Evolutionary conservation across 2,888 invertebrate genomes (phyloP).

Genomic region (Ditula angustiorana): DNA sequence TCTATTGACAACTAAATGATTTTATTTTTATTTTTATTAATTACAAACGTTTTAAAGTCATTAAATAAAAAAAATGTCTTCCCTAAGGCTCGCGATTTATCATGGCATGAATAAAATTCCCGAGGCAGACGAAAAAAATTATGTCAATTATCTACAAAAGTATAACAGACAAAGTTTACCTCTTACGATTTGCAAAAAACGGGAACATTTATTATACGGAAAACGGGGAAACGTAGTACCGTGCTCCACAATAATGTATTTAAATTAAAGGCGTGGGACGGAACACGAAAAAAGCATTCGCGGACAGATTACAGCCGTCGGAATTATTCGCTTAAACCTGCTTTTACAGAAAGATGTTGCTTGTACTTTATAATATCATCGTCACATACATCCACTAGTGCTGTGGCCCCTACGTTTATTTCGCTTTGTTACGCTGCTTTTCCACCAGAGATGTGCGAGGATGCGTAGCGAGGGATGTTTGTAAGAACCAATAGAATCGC

Average conservation of each 20-base stretch:
- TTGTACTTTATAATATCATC: not conserved
- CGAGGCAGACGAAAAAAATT: constrained; percentile 20
- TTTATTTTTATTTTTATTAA: too few relatives aligned
- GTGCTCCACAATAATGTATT: constrained; percentile 36
- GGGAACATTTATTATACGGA: constrained; percentile 16
- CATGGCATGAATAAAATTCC: not conserved
- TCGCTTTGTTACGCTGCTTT: too few relatives aligned
- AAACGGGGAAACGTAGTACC: constrained; percentile 18
- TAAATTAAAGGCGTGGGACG: constrained; percentile 22
- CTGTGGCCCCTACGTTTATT: too few relatives aligned
- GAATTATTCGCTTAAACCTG: constrained; percentile 19
- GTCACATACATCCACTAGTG: not conserved
- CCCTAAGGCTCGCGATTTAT: not conserved
- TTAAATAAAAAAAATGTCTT: not conserved
- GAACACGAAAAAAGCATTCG: constrained; percentile 33
- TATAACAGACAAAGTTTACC: constrained; percentile 14
- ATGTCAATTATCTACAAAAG: constrained; percentile 23
- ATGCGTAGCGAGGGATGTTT: too few relatives aligned
- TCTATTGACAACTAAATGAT: too few relatives aligned
- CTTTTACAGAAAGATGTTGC: constrained; percentile 14
- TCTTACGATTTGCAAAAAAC: constrained; percentile 25
- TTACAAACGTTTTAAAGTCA: not conserved
- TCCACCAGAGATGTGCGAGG: too few relatives aligned
- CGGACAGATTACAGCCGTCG: constrained; percentile 22
- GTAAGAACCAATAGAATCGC: too few relatives aligned